Evolutionary conservation across 2,888 invertebrate species (phyloP), one percentile per base, ranked within the genome.

Genomic region (Drosophila kokeensis): DNA sequence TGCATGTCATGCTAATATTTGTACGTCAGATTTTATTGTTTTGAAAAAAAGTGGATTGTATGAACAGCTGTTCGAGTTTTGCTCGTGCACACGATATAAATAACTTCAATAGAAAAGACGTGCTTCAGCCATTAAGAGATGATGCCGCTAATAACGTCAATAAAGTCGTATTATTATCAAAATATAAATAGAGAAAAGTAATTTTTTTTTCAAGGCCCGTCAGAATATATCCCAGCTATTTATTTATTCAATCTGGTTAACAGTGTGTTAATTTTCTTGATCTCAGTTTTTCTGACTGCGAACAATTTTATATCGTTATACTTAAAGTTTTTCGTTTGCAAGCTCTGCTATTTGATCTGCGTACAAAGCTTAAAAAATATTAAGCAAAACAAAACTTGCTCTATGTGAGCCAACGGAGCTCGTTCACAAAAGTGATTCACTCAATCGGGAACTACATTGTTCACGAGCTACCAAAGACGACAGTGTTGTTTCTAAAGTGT

Each of bases 401-500:
- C 59, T 18, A 32, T 15, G 59, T 68, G 69, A 69, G 30, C 69
- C 6, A 15, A 36, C 15, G 5, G 21, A n/a, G 8, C 13, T 30
- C 13, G 69, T 27, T 70, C 70, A 57, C 6, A 21, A 0, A 32
- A 52, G 30, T 62, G 27, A 8, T 29, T 70, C 61, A 34, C 27
- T 21, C n/a, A 49, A 45, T 30, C 29, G 48, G 30, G 71, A 71
- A 58, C 71, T 38, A 40, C 53, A 3, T 64, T 40, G 48, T 32
- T 69, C 70, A 42, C 45, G 55, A 69, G 42, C 62, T 57, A 42
- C 29, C 21, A 30, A 50, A 65, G 48, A 67, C 68, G 36, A 60
- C 74, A 77, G 77, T 77, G 79, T 75, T 78, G 79, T 71, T 76
- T 79, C 67, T 62, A 72, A 76, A 68, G 71, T 71, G 58, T 78